Evolutionary conservation across 2,888 invertebrate species (phyloP).

Genomic region (Dorcus parallelipipedus): DNA sequence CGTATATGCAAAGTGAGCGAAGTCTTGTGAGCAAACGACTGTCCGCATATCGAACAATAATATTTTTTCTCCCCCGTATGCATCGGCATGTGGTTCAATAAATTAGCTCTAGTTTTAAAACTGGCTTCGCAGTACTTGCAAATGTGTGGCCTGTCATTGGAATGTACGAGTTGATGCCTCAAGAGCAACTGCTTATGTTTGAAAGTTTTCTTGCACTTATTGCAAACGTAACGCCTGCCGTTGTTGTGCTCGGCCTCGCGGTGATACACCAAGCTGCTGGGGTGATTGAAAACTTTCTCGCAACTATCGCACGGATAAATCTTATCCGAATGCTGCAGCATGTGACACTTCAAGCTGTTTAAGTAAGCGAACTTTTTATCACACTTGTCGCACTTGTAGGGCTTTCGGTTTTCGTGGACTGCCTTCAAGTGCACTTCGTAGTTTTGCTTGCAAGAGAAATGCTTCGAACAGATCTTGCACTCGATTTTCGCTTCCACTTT

Average conservation of each 20-base stretch:
- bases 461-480: slow-evolving; percentile 60
- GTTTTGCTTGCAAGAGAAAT: slow-evolving; percentile 59
- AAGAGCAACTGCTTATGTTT: slow-evolving; percentile 70
- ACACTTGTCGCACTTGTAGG: slow-evolving; percentile 59
- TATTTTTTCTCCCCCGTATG: slow-evolving; percentile 71
- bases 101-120: slow-evolving; percentile 70
- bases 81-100: slow-evolving; percentile 67
- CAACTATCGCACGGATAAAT: slow-evolving; percentile 65
- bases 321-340: slow-evolving; percentile 52
- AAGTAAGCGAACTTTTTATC: slow-evolving; percentile 60
- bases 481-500: slow-evolving; percentile 29
- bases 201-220: slow-evolving; percentile 72
- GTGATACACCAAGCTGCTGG: slow-evolving; percentile 73
- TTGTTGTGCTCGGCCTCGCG: slow-evolving; percentile 65
- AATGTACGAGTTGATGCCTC: slow-evolving; percentile 77
- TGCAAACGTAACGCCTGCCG: slow-evolving; percentile 67
- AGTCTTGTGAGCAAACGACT: slow-evolving; percentile 73
- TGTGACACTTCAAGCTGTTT: slow-evolving; percentile 58
- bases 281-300: slow-evolving; percentile 66
- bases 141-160: slow-evolving; percentile 61
- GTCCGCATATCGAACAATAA: slow-evolving; percentile 57
- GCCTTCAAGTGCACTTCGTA: slow-evolving; percentile 60
- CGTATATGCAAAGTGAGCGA: slow-evolving; percentile 72
- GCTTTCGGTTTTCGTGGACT: slow-evolving; percentile 56
- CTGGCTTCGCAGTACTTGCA: slow-evolving; percentile 60